Percentiles rank a stretch among this genome's conserved stretches.
phyloP scores from a whole-genome alignment of 2,888 invertebrate genomes.

The Lypha dubia region DNA sequence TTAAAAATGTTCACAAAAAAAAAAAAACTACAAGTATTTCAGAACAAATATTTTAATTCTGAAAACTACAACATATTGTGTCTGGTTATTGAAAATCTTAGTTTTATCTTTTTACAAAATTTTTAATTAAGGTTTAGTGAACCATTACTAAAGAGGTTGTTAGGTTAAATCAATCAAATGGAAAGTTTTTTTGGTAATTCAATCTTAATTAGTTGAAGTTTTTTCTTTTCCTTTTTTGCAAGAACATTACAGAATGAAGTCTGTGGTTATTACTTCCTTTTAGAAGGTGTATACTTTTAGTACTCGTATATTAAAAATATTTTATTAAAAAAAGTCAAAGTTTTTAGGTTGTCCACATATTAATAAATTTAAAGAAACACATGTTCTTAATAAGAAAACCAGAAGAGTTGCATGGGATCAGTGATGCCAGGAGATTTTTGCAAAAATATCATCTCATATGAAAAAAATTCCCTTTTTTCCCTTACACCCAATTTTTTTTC shows the following conservation, averaged over 20 bases:
- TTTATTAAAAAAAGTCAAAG: not conserved
- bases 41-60: constrained; percentile 32
- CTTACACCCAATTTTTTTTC: no score
- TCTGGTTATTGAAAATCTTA: constrained; percentile 48
- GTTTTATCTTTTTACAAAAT: constrained; percentile 39
- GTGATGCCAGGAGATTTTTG: no score
- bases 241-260: constrained; percentile 31
- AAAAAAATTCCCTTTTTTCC: no score
- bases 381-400: constrained; percentile 26
- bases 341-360: constrained; percentile 1
- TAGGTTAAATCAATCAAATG: constrained; percentile 66
- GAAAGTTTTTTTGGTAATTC: constrained; percentile 60
- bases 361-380: constrained; percentile 21
- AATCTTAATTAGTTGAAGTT: constrained; percentile 57
- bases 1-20: not conserved
- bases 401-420: no score
- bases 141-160: constrained; percentile 52
- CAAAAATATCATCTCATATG: no score
- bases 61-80: constrained; percentile 67
- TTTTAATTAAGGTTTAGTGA: constrained; percentile 63
- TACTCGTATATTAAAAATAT: not conserved
- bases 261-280: constrained; percentile 70
- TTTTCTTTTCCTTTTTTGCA: constrained; percentile 1
- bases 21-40: no score
- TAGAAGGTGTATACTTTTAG: constrained; percentile 4